Evolutionary conservation across 2,113 vertebrate genomes (phyloP), one percentile per base, ranked within the genome.

Genomic region (Romanogobio albipinnatus): DNA sequence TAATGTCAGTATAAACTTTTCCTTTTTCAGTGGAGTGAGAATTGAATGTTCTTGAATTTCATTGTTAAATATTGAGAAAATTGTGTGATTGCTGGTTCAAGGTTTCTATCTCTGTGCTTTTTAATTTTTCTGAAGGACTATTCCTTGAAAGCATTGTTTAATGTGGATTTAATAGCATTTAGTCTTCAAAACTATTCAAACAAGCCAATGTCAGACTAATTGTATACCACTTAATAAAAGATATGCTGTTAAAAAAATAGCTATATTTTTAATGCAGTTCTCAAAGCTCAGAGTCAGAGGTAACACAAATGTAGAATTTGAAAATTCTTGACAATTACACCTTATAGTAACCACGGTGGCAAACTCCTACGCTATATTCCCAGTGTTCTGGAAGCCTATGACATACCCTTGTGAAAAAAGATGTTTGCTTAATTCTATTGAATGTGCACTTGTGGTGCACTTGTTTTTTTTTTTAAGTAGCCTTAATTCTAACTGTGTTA

Each of bases 1-100:
- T 90, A 89, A 89, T 89, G 88, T 87, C 90, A 91, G 89, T 90
- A 91, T 93, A 92, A 77, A 89, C 90, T 89, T 56, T 53, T 89
- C 87, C 84, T 90, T 82, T 77, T 66, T 88, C 59, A 89, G 33
- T 56, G 6, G 59, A 64, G 71, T 17, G n/a, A 84, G 62, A 62
- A 90, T 17, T 70, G 24, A 78, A 71, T 59, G 51, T 15, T 64
- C 9, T 5, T 68, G 49, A 76, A n/a, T 47, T 66, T 36, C 22
- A 14, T 78, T 59, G 43, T 89, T 66, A 91, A 91, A 89, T 86
- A 91, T 91, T 91, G 84, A 90, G 88, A 78, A 76, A 84, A 68
- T 86, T 87, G 56, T 59, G 19, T 79, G 19, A 84, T 76, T 76
- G 29, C 45, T 66, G 6, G 26, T 62, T 75, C 58, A 68, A 77